Evolutionary conservation across 2,797 vertebrate genomes (phyloP).

Genomic region (Lutjanus campechanus): DNA sequence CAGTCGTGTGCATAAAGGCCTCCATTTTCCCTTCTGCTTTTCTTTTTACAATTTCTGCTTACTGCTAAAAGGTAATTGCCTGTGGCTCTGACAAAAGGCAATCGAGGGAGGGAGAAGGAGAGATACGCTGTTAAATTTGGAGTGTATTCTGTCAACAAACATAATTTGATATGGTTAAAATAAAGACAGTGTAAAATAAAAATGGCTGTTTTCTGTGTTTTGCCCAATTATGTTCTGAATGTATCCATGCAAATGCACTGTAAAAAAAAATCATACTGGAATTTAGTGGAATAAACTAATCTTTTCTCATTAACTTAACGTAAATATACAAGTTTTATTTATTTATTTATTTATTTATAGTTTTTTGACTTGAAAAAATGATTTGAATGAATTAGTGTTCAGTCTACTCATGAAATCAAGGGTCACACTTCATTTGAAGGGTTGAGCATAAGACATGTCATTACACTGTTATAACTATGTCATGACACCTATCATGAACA

Average conservation of each 20-base stretch:
- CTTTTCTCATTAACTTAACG: not conserved
- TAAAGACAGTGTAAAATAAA: conserved; percentile 44
- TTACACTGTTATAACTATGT: too few relatives aligned
- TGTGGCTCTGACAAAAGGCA: conserved; percentile 69
- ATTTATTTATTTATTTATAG: too few relatives aligned
- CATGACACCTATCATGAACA: too few relatives aligned
- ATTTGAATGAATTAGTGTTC: too few relatives aligned
- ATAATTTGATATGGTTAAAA: conserved; percentile 65
- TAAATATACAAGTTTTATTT: too few relatives aligned
- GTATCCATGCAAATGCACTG: not conserved
- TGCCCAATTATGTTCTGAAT: conserved; percentile 9
- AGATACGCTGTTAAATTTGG: conserved; percentile 60
- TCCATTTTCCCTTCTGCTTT: conserved; percentile 54
- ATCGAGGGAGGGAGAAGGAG: conserved; percentile 6
- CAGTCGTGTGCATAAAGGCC: conserved; percentile 81
- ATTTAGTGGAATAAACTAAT: too few relatives aligned
- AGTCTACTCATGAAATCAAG: too few relatives aligned
- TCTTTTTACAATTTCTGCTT: conserved; percentile 66
- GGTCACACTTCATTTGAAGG: too few relatives aligned
- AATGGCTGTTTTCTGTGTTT: conserved; percentile 37
- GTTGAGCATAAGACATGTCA: too few relatives aligned
- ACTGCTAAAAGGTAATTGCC: conserved; percentile 80
- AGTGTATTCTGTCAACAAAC: conserved; percentile 72
- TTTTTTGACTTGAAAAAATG: too few relatives aligned
- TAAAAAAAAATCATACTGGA: too few relatives aligned